Evolutionary conservation across 2,797 vertebrate genomes (phyloP).

Genomic region (Sebastiscus tertius): DNA sequence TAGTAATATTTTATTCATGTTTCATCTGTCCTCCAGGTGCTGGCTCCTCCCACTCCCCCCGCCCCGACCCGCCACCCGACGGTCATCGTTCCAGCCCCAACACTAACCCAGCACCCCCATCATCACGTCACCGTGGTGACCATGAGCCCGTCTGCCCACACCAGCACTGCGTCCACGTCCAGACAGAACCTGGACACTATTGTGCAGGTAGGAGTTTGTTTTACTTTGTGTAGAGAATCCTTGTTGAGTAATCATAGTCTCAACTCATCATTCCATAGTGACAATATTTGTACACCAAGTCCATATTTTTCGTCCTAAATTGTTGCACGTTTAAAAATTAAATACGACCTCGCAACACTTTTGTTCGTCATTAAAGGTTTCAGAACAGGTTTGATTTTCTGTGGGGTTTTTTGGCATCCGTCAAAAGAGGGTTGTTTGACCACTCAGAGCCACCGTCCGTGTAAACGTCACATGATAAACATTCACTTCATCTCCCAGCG

Average conservation of each 20-base stretch:
- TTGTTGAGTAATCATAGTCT: neutral
- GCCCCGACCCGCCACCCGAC: conserved; percentile 96
- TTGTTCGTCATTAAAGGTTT: too few relatives aligned
- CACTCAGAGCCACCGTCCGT: too few relatives aligned
- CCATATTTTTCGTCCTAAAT: neutral
- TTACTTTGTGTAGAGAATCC: neutral
- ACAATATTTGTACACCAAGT: neutral
- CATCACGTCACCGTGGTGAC: conserved; percentile 98
- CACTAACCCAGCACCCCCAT: conserved; percentile 86
- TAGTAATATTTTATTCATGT: neutral
- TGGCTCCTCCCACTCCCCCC: conserved; percentile 84
- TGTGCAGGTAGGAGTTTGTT: conserved; percentile 88
- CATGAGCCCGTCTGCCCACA: conserved; percentile 93
- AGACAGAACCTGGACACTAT: conserved; percentile 99
- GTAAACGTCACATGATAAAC: too few relatives aligned
- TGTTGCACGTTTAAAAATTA: too few relatives aligned
- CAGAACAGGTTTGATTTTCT: too few relatives aligned
- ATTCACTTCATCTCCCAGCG: too few relatives aligned
- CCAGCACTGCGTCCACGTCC: conserved; percentile 96
- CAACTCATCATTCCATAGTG: neutral
- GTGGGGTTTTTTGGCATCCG: too few relatives aligned
- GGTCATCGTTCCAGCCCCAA: conserved; percentile 92
- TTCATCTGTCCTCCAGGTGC: conserved; percentile 78
- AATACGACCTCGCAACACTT: too few relatives aligned
- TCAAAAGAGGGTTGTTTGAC: too few relatives aligned